Evolutionary conservation across 1,140 invertebrate genomes (phyloP).

Genomic region (Reticulitermes speratus): DNA sequence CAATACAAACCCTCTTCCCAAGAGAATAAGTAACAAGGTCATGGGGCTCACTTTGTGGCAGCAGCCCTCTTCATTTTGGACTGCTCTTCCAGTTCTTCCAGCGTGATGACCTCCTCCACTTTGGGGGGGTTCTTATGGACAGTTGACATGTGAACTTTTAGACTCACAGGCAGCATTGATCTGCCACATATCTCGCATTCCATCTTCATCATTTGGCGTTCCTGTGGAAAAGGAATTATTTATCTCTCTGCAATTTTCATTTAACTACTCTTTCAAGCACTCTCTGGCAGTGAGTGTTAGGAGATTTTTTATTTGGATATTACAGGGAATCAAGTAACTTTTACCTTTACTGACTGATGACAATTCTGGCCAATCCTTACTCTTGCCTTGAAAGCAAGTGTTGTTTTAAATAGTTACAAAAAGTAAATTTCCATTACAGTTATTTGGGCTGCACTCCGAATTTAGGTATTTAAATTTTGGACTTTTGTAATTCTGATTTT

Average conservation of each 20-base stretch:
- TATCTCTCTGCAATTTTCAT: background rate
- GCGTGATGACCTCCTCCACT: background rate
- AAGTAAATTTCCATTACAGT: no score
- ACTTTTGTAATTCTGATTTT: no score
- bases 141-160: conserved; percentile 53
- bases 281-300: background rate
- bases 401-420: no score
- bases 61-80: conserved; percentile 30
- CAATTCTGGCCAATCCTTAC: no score
- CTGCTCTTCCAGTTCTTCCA: background rate
- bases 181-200: conserved; percentile 56
- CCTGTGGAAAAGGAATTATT: conserved; percentile 42
- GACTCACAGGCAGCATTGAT: conserved; percentile 58
- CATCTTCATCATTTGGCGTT: conserved; percentile 52
- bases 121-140: conserved; percentile 38
- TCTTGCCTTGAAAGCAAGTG: no score
- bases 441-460: no score
- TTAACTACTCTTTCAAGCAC: background rate
- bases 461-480: no score
- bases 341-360: no score
- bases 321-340: no score
- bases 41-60: conserved; percentile 25
- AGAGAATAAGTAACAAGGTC: no score
- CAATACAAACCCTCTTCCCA: no score
- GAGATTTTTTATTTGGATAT: background rate